These are phyloP conservation scores for Wiebesia pumilae DNA, from an alignment of 1,140 invertebrate species.

Conservation along the genomic window DNA sequence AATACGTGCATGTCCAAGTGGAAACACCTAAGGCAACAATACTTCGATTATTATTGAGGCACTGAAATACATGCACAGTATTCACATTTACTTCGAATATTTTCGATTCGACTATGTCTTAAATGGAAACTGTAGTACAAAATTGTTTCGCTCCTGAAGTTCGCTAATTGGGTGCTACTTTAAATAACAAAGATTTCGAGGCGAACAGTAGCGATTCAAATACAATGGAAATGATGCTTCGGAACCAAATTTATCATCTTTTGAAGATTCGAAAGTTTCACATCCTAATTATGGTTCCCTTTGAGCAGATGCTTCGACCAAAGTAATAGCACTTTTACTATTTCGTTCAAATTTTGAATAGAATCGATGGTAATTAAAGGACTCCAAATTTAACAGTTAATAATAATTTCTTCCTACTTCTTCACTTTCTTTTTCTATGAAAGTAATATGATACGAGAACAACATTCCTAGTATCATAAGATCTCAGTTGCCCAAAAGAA, in stretches of 20 bases:
- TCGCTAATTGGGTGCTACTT: slow-evolving; percentile 36
- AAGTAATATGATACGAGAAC: not conserved
- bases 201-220: not conserved
- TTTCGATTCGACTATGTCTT: not conserved
- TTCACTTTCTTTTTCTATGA: not conserved
- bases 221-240: not conserved
- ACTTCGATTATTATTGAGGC: too few relatives aligned
- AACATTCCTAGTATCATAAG: not conserved
- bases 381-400: not conserved
- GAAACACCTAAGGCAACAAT: not conserved
- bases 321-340: not conserved
- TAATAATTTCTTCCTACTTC: not conserved
- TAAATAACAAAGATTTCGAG: slow-evolving; percentile 27
- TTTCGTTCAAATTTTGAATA: not conserved
- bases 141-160: not conserved
- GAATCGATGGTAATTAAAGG: not conserved
- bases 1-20: not conserved
- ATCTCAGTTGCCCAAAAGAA: too few relatives aligned
- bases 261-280: slow-evolving; percentile 12
- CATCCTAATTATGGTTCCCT: not conserved
- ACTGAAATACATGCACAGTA: too few relatives aligned
- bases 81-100: not conserved
- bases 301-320: not conserved
- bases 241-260: slow-evolving; percentile 13
- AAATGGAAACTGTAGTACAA: not conserved